A percentile compares a stretch with the other conserved stretches of the same genome.
These are phyloP conservation scores for Synanthedon vespiformis DNA, from an alignment of 2,888 invertebrate species.

Conservation along the genomic window DNA sequence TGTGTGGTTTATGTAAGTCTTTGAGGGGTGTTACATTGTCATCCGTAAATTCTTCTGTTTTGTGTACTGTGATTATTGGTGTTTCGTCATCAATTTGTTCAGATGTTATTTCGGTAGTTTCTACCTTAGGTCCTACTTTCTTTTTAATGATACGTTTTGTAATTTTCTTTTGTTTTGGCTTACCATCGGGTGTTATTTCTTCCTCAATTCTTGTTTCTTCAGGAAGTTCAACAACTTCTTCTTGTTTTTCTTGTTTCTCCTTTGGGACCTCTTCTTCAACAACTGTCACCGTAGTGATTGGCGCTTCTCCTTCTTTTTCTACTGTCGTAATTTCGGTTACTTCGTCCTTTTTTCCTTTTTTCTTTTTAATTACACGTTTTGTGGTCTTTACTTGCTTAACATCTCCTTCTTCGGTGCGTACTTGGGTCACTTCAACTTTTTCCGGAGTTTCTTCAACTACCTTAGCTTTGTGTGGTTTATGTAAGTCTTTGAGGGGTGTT, in stretches of 20 bases:
- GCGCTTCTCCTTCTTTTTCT: conserved; percentile 16
- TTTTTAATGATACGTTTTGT: conserved; percentile 25
- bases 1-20: conserved; percentile 4
- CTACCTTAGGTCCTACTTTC: conserved; percentile 28
- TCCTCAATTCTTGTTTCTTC: conserved; percentile 27
- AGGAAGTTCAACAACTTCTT: conserved; percentile 26
- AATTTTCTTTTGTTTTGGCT: conserved; percentile 17
- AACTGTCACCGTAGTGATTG: conserved; percentile 21
- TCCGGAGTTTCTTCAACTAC: conserved; percentile 23
- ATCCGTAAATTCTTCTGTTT: conserved; percentile 18
- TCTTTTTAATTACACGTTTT: conserved; percentile 25
- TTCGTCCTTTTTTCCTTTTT: conserved; percentile 25
- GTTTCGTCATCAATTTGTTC: conserved; percentile 18
- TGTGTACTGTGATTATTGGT: conserved; percentile 20
- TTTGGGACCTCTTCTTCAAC: conserved; percentile 22
- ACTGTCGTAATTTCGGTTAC: conserved; percentile 43
- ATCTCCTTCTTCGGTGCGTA: conserved; percentile 34
- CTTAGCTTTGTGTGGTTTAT: conserved; percentile 11
- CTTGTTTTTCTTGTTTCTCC: conserved; percentile 15
- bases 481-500: conserved; percentile 8
- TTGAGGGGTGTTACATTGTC: conserved; percentile 12
- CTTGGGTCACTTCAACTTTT: conserved; percentile 38
- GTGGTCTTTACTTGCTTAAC: conserved; percentile 24
- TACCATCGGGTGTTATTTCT: conserved; percentile 12
- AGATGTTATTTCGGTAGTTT: conserved; percentile 41